phyloP scores from a whole-genome alignment of 2,797 vertebrate genomes.

The Bryconaethiops microstoma region DNA sequence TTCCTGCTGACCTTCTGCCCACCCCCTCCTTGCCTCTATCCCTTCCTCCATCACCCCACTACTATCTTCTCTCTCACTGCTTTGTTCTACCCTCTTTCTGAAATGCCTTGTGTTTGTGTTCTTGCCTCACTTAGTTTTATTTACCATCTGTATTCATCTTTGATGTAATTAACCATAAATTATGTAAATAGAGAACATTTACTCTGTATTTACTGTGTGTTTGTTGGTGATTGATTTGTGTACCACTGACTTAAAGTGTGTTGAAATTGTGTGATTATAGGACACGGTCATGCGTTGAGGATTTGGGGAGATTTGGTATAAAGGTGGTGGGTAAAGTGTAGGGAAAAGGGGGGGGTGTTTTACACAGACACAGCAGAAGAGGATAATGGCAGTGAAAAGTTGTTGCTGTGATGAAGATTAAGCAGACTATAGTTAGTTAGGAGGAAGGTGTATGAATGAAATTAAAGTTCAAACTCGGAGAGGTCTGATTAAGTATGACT shows the following conservation, averaged over 20 bases:
- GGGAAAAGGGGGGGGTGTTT: background rate
- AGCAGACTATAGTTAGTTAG: background rate
- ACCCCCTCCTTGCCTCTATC: constrained; percentile 33
- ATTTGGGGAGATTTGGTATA: constrained; percentile 75
- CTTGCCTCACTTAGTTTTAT: background rate
- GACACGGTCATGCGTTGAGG: constrained; percentile 75
- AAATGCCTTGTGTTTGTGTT: background rate
- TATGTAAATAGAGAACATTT: constrained; percentile 26
- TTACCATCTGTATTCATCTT: background rate
- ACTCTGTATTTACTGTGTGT: constrained; percentile 40
- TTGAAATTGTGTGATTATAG: constrained; percentile 64
- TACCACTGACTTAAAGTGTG: constrained; percentile 48
- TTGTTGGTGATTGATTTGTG: background rate
- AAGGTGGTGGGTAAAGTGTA: constrained; percentile 61
- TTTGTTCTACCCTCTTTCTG: background rate
- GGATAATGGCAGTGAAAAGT: constrained; percentile 3
- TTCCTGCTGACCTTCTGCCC: constrained; percentile 46
- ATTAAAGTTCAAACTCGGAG: constrained; percentile 5
- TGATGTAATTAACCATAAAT: constrained; percentile 37
- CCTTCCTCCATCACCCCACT: constrained; percentile 17
- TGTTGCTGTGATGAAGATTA: background rate
- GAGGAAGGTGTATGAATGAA: background rate
- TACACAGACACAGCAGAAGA: background rate
- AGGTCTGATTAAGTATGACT: background rate
- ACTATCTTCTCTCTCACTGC: background rate